A percentile compares a stretch with the other conserved stretches of the same genome.
These are phyloP conservation scores for Protobothrops flavoviridis DNA, from an alignment of 2,113 vertebrate genomes.

Conservation along the genomic window DNA sequence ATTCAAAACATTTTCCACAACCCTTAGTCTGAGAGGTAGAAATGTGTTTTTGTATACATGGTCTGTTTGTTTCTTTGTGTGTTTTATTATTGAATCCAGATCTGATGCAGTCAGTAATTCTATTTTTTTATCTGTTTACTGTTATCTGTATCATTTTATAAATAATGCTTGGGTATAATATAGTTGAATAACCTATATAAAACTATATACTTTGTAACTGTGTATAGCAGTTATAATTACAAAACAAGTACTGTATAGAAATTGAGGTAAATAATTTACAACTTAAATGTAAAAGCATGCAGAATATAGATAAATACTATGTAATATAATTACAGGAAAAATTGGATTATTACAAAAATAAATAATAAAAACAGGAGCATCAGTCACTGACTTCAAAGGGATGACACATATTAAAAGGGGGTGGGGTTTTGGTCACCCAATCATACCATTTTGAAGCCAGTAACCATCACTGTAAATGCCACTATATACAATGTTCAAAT, in stretches of 20 bases:
- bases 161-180: neutral
- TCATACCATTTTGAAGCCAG: too few relatives aligned
- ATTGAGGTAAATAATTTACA: neutral
- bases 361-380: too few relatives aligned
- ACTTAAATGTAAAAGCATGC: neutral
- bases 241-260: neutral
- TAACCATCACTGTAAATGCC: too few relatives aligned
- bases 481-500: too few relatives aligned
- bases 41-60: neutral
- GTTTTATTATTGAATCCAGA: neutral
- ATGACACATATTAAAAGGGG: too few relatives aligned
- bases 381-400: too few relatives aligned
- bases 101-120: neutral
- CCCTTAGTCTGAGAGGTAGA: neutral
- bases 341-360: too few relatives aligned
- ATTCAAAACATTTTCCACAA: neutral
- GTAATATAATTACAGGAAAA: too few relatives aligned
- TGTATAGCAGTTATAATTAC: neutral
- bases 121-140: neutral
- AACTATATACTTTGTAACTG: neutral
- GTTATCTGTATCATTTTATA: neutral
- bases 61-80: neutral
- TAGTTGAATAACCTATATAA: neutral
- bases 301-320: too few relatives aligned
- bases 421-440: too few relatives aligned